Evolutionary conservation across 2,797 vertebrate genomes (phyloP), one percentile per base, ranked within the genome.

Genomic region (Serranus cabrilla): DNA sequence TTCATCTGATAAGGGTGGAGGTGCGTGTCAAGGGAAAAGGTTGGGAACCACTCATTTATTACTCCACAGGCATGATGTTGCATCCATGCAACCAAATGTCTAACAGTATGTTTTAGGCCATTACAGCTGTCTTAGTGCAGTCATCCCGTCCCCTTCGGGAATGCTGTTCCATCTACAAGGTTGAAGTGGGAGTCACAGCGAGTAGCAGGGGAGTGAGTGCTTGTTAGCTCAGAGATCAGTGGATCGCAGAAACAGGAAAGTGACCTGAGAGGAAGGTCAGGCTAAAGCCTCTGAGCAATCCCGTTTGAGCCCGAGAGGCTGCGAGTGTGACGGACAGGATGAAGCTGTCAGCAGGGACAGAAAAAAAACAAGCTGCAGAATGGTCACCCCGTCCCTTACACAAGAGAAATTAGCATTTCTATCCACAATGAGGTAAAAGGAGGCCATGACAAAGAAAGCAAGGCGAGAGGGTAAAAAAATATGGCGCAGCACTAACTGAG

Each of bases 251-350:
- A 47, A 52, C 62, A 31, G 72, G 61, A 72, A 73, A 70, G 67
- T 76, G 74, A 87, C 88, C 79, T 69, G 54, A 77, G 52, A 74
- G 47, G 76, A 91, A 92, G 91, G 92, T 94, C 87, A 80, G 75
- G 74, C 64, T 55, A 57, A 87, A 82, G 80, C 83, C 67, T 72
- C 55, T 1, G 11, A 76, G 79, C 74, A 71, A 81, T 80, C 76
- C 74, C 11, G 21, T 71, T 81, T 70, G 67, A 64, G 78, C 73
- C 76, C 7, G 37, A 72, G 78, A 56, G 76, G 62, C 63, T 67
- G 64, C 20, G 47, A 76, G 51, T 74, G 80, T 82, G 83, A 87
- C 74, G 47, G 51, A 68, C 69, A 54, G 71, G 25, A 16, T 64
- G 54, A 83, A 74, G 31, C 68, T 80, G 71, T 63, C 84, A 79